Evolutionary conservation across 2,113 vertebrate species (phyloP).

Genomic region (Corythaixoides concolor): DNA sequence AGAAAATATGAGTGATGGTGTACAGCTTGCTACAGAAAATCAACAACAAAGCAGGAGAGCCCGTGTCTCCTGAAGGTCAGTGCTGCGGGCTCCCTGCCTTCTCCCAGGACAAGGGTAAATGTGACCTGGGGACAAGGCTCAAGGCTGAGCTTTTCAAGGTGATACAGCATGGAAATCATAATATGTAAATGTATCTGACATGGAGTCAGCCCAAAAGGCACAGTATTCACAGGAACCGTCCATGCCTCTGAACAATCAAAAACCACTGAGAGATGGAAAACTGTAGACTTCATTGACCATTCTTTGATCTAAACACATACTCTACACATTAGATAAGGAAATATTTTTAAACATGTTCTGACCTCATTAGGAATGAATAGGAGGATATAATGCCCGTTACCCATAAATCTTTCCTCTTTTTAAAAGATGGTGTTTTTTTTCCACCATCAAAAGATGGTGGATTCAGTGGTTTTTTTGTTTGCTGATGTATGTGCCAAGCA

Average conservation of each 20-base stretch:
- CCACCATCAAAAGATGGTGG: no score
- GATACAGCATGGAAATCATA: background rate
- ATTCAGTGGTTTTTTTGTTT: background rate
- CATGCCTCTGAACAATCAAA: background rate
- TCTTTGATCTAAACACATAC: background rate
- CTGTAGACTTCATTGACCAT: background rate
- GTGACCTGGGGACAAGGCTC: background rate
- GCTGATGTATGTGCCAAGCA: background rate
- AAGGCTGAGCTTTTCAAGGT: background rate
- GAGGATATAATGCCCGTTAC: background rate
- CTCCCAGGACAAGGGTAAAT: background rate
- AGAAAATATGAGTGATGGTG: background rate
- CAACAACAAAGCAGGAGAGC: background rate
- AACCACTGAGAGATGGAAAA: background rate
- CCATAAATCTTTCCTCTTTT: background rate
- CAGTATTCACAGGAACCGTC: background rate
- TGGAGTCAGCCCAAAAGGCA: background rate
- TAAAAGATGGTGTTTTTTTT: no score
- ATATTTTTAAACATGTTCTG: background rate
- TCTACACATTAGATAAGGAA: background rate
- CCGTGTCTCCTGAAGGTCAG: accelerated
- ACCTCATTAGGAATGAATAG: background rate
- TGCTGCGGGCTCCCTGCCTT: background rate
- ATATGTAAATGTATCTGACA: background rate
- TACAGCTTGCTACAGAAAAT: background rate